phyloP scores from a whole-genome alignment of 2,888 invertebrate genomes.

The Dynastes maya region DNA sequence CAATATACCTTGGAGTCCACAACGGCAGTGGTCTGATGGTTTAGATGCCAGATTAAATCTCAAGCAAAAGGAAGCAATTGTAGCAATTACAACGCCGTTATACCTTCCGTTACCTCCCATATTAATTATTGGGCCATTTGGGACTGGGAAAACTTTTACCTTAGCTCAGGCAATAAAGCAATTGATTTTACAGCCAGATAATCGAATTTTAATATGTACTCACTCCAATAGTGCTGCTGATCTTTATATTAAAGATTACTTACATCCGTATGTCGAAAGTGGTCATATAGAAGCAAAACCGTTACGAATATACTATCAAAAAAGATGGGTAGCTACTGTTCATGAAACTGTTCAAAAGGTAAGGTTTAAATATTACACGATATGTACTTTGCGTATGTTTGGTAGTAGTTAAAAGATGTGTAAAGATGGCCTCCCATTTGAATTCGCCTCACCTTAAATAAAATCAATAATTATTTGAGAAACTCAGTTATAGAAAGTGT shows the following conservation, averaged over 20 bases:
- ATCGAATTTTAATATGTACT: constrained; percentile 86
- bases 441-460: too few relatives aligned
- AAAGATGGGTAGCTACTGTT: constrained; percentile 86
- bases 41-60: constrained; percentile 80
- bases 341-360: constrained; percentile 79
- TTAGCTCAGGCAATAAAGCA: constrained; percentile 83
- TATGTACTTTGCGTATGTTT: too few relatives aligned
- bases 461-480: too few relatives aligned
- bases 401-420: too few relatives aligned
- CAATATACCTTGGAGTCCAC: constrained; percentile 80
- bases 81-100: constrained; percentile 81
- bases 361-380: constrained; percentile 52
- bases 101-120: constrained; percentile 79
- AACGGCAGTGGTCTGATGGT: constrained; percentile 78
- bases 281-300: constrained; percentile 80
- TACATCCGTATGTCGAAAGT: constrained; percentile 82
- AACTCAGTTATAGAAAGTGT: too few relatives aligned
- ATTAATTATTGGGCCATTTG: constrained; percentile 84
- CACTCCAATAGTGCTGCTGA: constrained; percentile 92
- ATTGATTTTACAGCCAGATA: constrained; percentile 76
- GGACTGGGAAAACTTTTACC: constrained; percentile 91
- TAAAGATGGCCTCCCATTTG: too few relatives aligned
- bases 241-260: constrained; percentile 87
- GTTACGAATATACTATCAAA: constrained; percentile 85
- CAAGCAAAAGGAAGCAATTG: constrained; percentile 85